Percentiles rank a stretch among this genome's conserved stretches.
Conservation (phyloP, 2,113 vertebrate genomes). For the Emydura subglobosa region DNA sequence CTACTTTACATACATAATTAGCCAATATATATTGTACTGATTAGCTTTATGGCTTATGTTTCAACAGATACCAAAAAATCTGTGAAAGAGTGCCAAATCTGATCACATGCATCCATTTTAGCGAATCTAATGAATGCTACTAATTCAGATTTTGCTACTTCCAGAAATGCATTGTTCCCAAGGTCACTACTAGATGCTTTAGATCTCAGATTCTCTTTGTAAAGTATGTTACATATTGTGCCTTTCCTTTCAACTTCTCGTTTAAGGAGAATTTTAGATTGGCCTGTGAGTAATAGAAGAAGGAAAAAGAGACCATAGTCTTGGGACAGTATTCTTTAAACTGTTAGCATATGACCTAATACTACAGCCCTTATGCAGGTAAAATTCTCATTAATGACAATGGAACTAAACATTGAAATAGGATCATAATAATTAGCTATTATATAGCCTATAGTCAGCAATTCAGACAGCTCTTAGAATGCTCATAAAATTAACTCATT, state of each 20-base stretch:
- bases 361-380: not conserved
- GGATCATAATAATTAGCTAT: not conserved
- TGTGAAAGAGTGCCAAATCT: not conserved
- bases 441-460: not conserved
- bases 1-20: not conserved
- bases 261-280: slow-evolving; percentile 5
- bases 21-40: not conserved
- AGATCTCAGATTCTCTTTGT: not conserved
- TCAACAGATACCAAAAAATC: not conserved
- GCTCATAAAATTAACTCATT: not conserved
- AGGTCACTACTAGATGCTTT: not conserved
- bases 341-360: not conserved
- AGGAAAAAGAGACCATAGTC: not conserved
- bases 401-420: not conserved
- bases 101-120: not conserved
- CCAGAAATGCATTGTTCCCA: not conserved
- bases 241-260: not conserved
- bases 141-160: not conserved
- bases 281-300: not conserved
- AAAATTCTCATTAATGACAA: not conserved
- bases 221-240: not conserved
- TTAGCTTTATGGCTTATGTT: not conserved
- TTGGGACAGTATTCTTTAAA: not conserved
- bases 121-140: not conserved
- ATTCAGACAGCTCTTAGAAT: not conserved